Base-by-base conservation (phyloP, 1,140 invertebrate genomes). In the Samia ricini region DNA sequence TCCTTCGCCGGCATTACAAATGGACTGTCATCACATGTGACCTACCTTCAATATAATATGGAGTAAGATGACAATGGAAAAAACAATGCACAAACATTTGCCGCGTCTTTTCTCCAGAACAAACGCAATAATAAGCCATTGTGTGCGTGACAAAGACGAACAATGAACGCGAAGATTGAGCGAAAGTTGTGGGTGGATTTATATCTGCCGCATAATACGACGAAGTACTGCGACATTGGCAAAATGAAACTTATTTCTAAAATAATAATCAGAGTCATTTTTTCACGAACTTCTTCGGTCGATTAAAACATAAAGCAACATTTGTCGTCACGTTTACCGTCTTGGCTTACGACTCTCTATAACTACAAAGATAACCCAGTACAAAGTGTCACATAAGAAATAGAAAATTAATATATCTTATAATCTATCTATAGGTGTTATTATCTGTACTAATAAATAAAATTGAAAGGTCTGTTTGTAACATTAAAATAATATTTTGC, bases 121-220 rank as follows among this genome's bases (percentile, higher is more conserved):
- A 58, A 58, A 58, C 36, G 56, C 36, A 56, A 42, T 42, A 42
- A 58, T 58, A 58, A 58, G 56, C 29, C 56, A 42, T 58, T 58
- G 26, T 58, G 36, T 48, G 29, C 29, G 18, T 48, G 56, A 58
- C 56, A 58, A 42, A 42, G 56, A 58, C 36, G 20, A 22, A 58
- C 33, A 58, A 23, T n/a, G 23, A 29, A 56, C 22, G n/a, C 12
- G 15, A n/a, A 56, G 23, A 56, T 56, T 56, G 54, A 42, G 24
- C n/a, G 22, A 24, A 56, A 56, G n/a, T 51, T 22, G 21, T 21
- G 23, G 15, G 4, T 24, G 22, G 54, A 24, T 56, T 56, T 24
- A 56, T 56, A n/a, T 29, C 15, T 23, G n/a, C 15, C 15, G n/a
- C 23, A 56, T 29, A n/a, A 56, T 26, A 18, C 54, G n/a, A 24